These are phyloP conservation scores for Villa cingulata DNA, from an alignment of 2,888 invertebrate genomes.

Conservation along the genomic window DNA sequence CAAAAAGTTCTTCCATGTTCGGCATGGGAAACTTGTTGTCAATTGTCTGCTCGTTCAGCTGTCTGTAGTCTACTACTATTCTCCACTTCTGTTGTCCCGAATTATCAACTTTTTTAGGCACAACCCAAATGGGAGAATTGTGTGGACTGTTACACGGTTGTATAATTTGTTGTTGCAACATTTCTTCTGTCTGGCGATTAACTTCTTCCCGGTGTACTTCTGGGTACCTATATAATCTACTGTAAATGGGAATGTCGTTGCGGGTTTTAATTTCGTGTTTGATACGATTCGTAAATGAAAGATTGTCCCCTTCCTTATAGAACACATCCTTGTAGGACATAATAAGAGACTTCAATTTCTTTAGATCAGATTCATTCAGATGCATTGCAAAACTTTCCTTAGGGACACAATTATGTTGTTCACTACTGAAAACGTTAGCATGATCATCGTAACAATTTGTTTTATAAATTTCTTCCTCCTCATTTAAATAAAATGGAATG, in stretches of 20 bases:
- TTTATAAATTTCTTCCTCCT: too few relatives aligned
- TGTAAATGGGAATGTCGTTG: neutral
- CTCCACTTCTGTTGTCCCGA: slow-evolving; percentile 15
- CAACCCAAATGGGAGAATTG: slow-evolving; percentile 14
- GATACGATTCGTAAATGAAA: neutral
- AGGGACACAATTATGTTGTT: neutral
- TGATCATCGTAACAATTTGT: too few relatives aligned
- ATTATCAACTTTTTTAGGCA: slow-evolving; percentile 8
- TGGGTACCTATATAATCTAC: neutral
- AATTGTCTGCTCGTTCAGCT: slow-evolving; percentile 13
- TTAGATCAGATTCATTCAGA: too few relatives aligned
- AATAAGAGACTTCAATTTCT: too few relatives aligned
- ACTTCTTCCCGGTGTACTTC: neutral
- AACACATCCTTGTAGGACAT: too few relatives aligned
- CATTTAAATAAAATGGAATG: too few relatives aligned
- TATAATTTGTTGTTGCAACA: slow-evolving; percentile 14
- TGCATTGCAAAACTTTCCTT: too few relatives aligned
- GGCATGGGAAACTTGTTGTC: slow-evolving; percentile 16
- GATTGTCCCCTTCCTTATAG: too few relatives aligned
- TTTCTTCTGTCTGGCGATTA: slow-evolving; percentile 1
- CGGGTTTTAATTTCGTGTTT: neutral
- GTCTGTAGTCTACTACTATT: slow-evolving; percentile 18
- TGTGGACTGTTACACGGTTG: slow-evolving; percentile 14
- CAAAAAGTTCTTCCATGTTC: slow-evolving; percentile 17
- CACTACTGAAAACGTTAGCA: too few relatives aligned